Evolutionary conservation across 2,888 invertebrate genomes (phyloP).

Genomic region (Zelleria hepariella): DNA sequence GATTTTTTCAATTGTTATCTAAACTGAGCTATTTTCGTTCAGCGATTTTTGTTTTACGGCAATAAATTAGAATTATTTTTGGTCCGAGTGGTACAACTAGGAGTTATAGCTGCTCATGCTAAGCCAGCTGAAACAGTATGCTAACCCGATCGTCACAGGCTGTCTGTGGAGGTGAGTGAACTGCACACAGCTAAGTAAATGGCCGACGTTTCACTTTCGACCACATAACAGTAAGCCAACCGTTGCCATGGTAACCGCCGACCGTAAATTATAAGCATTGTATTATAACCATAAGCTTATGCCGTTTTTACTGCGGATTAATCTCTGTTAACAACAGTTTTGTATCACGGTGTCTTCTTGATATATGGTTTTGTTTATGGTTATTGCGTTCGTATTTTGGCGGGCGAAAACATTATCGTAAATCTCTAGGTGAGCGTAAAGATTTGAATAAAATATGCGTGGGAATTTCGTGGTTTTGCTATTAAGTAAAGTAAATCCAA

Average conservation of each 20-base stretch:
- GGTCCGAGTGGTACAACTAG: neutral
- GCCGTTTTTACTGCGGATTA: neutral
- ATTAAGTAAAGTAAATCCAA: neutral
- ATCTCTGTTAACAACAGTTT: neutral
- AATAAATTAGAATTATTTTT: too few species aligned
- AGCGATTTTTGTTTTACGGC: too few species aligned
- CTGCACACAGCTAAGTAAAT: slow-evolving; percentile 1
- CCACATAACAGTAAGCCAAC: slow-evolving; percentile 1
- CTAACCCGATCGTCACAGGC: neutral
- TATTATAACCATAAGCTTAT: neutral
- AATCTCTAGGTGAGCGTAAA: neutral
- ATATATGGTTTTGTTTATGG: neutral
- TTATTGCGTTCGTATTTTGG: neutral
- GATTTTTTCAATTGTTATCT: too few species aligned
- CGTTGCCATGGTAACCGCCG: neutral
- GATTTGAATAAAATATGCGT: neutral
- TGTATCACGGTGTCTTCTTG: neutral
- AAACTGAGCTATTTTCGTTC: too few species aligned
- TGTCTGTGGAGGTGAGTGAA: neutral
- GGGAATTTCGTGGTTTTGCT: neutral
- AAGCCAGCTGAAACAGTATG: too few species aligned
- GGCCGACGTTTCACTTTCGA: slow-evolving; percentile 5
- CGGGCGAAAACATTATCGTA: neutral
- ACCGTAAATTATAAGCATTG: slow-evolving; percentile 1
- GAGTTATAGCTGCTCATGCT: too few species aligned